Percentiles rank a stretch among this genome's conserved stretches.
Conservation (phyloP, 1,140 invertebrate genomes). For the Maconellicoccus hirsutus region DNA sequence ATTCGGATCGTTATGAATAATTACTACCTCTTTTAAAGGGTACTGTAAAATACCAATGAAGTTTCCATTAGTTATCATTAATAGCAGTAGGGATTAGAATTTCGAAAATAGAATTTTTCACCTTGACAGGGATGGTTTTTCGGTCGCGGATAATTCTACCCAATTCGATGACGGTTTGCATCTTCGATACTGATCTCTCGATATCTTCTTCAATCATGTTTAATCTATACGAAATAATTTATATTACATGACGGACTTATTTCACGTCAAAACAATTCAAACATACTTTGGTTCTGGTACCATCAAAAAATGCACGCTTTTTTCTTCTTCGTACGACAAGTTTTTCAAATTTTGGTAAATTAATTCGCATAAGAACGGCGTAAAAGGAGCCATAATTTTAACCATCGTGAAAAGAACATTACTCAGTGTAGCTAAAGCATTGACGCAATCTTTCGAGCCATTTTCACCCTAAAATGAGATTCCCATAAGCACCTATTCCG, state of each 20-base stretch:
- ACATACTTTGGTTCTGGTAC: constrained; percentile 54
- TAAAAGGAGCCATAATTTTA: constrained; percentile 91
- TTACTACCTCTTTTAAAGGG: constrained; percentile 87
- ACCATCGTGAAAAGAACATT: constrained; percentile 80
- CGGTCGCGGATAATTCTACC: constrained; percentile 85
- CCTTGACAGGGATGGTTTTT: constrained; percentile 84
- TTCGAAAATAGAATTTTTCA: constrained; percentile 28
- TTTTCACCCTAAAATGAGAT: constrained; percentile 53
- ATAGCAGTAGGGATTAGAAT: no score
- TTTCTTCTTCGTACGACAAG: constrained; percentile 36
- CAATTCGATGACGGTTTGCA: constrained; percentile 93
- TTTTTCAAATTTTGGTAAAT: constrained; percentile 81
- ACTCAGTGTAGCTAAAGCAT: constrained; percentile 79
- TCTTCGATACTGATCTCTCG: constrained; percentile 75
- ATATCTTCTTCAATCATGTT: constrained; percentile 73
- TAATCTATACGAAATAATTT: constrained; percentile 34
- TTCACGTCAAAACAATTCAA: not conserved
- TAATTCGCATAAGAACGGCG: constrained; percentile 90
- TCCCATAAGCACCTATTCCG: no score
- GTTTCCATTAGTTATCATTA: no score
- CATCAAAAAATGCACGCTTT: constrained; percentile 81
- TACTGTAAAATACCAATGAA: constrained; percentile 42
- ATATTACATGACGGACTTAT: no score
- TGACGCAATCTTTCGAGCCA: constrained; percentile 57
- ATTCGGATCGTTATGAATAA: constrained; percentile 75